Percentiles rank a stretch among this genome's conserved stretches.
These are phyloP conservation scores for Decapterus maruadsi DNA, from an alignment of 2,797 vertebrate genomes.

Conservation along the genomic window DNA sequence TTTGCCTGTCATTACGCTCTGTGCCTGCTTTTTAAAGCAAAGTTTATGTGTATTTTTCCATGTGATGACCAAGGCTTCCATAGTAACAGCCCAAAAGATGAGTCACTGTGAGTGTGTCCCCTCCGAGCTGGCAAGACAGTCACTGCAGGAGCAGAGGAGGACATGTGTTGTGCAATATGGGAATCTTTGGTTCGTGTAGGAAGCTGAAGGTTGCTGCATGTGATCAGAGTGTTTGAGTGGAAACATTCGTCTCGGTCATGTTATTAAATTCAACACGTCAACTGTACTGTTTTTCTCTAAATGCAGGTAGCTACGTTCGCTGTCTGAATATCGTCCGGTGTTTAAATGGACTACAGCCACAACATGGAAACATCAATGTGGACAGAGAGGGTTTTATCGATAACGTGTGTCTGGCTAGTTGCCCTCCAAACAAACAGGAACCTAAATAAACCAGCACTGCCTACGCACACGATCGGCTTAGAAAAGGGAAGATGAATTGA, in stretches of 20 bases:
- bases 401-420: constrained; percentile 48
- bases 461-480: constrained; percentile 25
- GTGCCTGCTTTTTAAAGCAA: constrained; percentile 3
- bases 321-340: constrained; percentile 8
- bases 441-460: constrained; percentile 37
- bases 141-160: constrained; percentile 36
- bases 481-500: constrained; percentile 23
- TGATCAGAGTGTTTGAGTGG: constrained; percentile 65
- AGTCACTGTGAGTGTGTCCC: constrained; percentile 41
- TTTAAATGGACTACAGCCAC: background rate
- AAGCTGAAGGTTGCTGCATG: constrained; percentile 21
- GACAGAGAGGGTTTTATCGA: constrained; percentile 59
- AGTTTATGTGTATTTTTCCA: constrained; percentile 40
- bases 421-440: constrained; percentile 56
- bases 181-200: background rate
- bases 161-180: constrained; percentile 20
- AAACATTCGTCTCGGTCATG: constrained; percentile 63
- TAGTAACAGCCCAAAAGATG: constrained; percentile 39
- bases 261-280: constrained; percentile 68
- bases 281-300: constrained; percentile 18
- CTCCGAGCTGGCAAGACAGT: constrained; percentile 26
- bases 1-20: constrained; percentile 20
- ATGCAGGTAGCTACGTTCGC: constrained; percentile 24
- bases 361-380: constrained; percentile 60
- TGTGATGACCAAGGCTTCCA: constrained; percentile 21